phyloP scores from a whole-genome alignment of 1,140 invertebrate species.

The Caenorhabditis tropicalis region DNA sequence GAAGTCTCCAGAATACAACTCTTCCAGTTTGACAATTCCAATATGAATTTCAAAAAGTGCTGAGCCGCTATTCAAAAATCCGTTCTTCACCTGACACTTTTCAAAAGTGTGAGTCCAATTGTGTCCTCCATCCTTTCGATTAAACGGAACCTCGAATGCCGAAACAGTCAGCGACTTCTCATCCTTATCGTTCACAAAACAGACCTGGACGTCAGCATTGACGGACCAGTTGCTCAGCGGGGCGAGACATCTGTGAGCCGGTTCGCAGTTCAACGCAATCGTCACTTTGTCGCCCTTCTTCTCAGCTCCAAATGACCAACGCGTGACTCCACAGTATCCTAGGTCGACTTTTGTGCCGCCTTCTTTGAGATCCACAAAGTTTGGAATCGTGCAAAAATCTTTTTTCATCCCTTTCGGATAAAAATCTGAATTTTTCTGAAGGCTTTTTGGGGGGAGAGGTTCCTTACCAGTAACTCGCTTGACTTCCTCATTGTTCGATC shows the following conservation, averaged over 20 bases:
- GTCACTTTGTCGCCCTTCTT: not conserved
- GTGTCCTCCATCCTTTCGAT: not conserved
- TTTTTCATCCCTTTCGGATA: slow-evolving; percentile 12
- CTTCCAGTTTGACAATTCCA: not conserved
- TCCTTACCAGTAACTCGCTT: not conserved
- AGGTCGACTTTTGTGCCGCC: not conserved
- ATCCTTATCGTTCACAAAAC: not conserved
- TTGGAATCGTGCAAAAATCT: not conserved
- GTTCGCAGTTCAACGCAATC: not conserved
- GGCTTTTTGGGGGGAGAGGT: not conserved
- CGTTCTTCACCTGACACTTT: not conserved
- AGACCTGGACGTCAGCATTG: not conserved
- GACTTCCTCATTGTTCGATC: not conserved
- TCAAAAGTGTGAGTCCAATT: not conserved
- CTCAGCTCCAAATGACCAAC: not conserved
- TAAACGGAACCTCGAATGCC: not conserved
- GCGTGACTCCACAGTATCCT: not conserved
- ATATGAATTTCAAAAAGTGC: not conserved
- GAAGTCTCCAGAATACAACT: not conserved
- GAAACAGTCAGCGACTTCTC: not conserved
- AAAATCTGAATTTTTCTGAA: not conserved
- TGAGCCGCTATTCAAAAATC: not conserved
- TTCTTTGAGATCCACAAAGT: too few species aligned
- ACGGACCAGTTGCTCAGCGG: not conserved
- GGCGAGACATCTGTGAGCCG: not conserved